phyloP scores from a whole-genome alignment of 2,797 vertebrate genomes.

The Poecilia gillii region DNA sequence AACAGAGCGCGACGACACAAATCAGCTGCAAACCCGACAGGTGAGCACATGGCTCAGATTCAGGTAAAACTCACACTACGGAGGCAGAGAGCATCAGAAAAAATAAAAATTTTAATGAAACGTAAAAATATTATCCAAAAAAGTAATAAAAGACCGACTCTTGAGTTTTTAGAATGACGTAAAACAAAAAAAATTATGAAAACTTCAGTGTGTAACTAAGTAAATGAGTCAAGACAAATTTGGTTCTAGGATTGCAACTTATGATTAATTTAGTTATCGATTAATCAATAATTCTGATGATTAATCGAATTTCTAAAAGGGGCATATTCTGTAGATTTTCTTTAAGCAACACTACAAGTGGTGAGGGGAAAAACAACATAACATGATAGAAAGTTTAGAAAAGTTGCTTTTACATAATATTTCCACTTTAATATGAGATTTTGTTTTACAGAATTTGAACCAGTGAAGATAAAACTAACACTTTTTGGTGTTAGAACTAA shows the following conservation, averaged over 20 bases:
- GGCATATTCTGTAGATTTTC: too few relatives aligned
- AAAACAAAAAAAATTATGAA: neutral
- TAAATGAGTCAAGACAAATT: neutral
- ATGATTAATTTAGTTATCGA: too few relatives aligned
- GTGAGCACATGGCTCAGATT: slow-evolving; percentile 27
- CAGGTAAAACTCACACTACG: neutral
- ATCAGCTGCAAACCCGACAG: slow-evolving; percentile 43
- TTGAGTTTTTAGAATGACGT: neutral
- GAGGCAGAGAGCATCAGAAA: neutral
- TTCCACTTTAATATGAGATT: too few relatives aligned
- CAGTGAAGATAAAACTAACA: too few relatives aligned
- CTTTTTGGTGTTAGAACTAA: too few relatives aligned
- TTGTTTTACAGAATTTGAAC: too few relatives aligned
- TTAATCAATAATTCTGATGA: too few relatives aligned
- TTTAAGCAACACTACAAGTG: too few relatives aligned
- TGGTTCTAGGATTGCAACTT: neutral
- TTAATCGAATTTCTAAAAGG: too few relatives aligned
- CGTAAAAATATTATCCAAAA: neutral
- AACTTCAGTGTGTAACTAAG: neutral
- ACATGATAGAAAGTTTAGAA: too few relatives aligned
- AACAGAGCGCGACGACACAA: slow-evolving; percentile 33
- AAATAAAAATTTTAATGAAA: neutral
- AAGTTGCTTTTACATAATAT: too few relatives aligned
- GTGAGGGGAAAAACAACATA: too few relatives aligned
- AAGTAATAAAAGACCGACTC: neutral